These are phyloP conservation scores for Paradisaea rubra DNA, from an alignment of 2,113 vertebrate genomes.

Conservation along the genomic window DNA sequence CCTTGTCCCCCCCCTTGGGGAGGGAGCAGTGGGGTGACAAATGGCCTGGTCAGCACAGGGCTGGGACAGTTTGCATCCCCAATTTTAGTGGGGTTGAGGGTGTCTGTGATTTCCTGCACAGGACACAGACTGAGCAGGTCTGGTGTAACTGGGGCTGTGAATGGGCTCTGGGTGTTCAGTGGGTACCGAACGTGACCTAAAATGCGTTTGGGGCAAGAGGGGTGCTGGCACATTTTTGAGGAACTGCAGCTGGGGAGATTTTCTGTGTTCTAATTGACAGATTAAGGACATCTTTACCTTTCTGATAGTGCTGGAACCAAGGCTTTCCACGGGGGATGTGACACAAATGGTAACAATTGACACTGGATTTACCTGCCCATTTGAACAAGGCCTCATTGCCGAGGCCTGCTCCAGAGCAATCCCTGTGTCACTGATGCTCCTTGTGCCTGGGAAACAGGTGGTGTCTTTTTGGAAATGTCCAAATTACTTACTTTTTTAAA, in stretches of 20 bases:
- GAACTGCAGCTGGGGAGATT: neutral
- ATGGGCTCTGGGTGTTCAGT: accelerated
- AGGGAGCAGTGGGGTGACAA: neutral
- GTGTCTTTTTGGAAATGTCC: neutral
- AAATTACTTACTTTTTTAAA: neutral
- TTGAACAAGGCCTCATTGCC: neutral
- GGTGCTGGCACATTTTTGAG: neutral
- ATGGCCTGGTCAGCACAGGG: neutral
- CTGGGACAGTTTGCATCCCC: neutral
- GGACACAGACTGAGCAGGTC: neutral
- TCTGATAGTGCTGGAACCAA: neutral
- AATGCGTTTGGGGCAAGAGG: neutral
- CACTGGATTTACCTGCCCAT: neutral
- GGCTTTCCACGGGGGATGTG: neutral
- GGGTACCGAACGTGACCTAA: accelerated
- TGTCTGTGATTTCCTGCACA: neutral
- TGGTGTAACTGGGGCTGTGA: neutral
- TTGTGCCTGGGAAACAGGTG: accelerated
- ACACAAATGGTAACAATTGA: neutral
- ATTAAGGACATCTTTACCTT: neutral
- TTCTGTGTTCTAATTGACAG: neutral
- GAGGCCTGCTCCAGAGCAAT: neutral
- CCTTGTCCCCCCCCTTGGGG: accelerated
- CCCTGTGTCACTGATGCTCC: neutral
- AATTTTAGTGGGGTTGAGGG: neutral